Base-by-base conservation (phyloP, 2,888 invertebrate genomes). In the Hybos culiciformis region DNA sequence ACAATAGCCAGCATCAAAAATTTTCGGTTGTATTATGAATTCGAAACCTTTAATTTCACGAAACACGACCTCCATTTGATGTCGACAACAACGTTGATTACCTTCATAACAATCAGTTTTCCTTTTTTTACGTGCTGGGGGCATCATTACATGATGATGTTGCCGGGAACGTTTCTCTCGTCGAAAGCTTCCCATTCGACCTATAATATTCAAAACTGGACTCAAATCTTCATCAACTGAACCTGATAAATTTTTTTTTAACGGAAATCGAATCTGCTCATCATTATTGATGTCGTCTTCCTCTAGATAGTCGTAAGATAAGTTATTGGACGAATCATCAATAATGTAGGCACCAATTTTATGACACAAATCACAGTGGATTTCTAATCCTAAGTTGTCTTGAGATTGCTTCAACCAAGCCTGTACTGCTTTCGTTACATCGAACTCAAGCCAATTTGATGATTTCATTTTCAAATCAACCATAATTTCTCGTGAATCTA, bases 1-100 rank as follows among this genome's bases (percentile, higher is more conserved):
- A 58, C 82, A 82, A 54, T 72, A 80, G 12, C 79, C 80, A 1
- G 80, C 80, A 56, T 82, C 79, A 56, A 80, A 80, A 14, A 64
- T 68, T 57, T 74, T 75, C n/a, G 82, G 82, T 49, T 78, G 75
- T 37, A 79, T 67, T 39, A 81, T 77, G 52, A 75, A 77, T 48
- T 75, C 74, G 56, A 75, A 74, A 18, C 74, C 76, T 48, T 74
- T 71, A 21, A 81, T 66, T 43, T 79, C 75, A 50, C 73, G 74
- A 56, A 82, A 80, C 34, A 70, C 70, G 2, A 82, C 79, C 38
- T 70, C 70, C 72, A 81, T 72, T 39, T 72, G 69, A 56, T 79
- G 77, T 12, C 80, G 68, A 54, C 81, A 81, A 54, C 82, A 82
- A 40, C 66, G 63, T 52, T 71, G 74, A 48, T 68, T 69, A 2